These are phyloP conservation scores for Orgyia antiqua DNA, from an alignment of 2,888 invertebrate species.

Conservation along the genomic window DNA sequence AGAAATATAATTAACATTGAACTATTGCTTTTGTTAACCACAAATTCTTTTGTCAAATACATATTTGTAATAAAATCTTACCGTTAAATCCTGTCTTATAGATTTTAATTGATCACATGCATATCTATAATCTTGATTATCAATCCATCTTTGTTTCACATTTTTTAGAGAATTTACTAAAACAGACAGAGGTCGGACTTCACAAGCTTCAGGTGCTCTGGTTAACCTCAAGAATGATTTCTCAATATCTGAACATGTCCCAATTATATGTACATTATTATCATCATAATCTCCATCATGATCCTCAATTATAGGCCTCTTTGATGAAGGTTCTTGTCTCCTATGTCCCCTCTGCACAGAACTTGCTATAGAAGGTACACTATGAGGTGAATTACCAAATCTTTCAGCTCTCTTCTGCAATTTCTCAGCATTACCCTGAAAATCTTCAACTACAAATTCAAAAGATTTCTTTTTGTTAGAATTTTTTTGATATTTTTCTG, in stretches of 20 bases:
- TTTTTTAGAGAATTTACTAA: constrained; percentile 90
- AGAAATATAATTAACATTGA: no score
- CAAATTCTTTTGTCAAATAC: not conserved
- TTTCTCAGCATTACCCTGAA: constrained; percentile 86
- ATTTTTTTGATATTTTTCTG: constrained; percentile 68
- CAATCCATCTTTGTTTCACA: constrained; percentile 94
- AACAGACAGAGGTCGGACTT: constrained; percentile 93
- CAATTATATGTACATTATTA: constrained; percentile 93
- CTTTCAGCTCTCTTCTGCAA: constrained; percentile 93
- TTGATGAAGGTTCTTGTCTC: constrained; percentile 45
- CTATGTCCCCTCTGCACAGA: constrained; percentile 52
- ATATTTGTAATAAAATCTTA: constrained; percentile 57
- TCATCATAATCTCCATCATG: constrained; percentile 87
- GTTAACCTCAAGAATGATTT: constrained; percentile 97
- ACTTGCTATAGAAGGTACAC: constrained; percentile 70
- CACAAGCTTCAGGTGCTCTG: constrained; percentile 94
- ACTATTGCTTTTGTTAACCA: no score
- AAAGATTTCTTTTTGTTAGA: constrained; percentile 78
- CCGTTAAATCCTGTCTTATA: constrained; percentile 98
- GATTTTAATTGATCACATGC: constrained; percentile 99
- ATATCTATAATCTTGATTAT: constrained; percentile 95
- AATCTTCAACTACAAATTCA: constrained; percentile 81
- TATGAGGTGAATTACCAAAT: constrained; percentile 78
- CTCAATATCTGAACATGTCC: constrained; percentile 95
- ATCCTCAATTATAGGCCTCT: constrained; percentile 75